Conservation (phyloP, 1,140 invertebrate genomes). For the Ceratosolen solmsi region DNA sequence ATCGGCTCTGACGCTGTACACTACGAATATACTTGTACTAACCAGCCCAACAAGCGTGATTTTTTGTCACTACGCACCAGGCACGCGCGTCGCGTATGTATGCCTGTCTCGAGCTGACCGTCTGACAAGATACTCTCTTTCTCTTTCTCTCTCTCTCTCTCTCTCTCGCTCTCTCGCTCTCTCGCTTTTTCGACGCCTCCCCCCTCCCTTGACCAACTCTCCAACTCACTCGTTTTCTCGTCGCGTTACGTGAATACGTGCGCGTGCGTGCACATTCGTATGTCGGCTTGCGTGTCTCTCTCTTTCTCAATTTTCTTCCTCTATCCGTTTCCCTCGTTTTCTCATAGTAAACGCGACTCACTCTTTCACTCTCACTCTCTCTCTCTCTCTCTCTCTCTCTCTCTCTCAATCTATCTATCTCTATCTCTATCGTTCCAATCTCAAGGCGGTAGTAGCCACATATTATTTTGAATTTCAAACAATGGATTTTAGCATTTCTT, state of each 20-base stretch:
- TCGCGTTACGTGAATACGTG: not conserved
- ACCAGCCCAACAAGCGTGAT: not conserved
- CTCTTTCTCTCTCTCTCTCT: not conserved
- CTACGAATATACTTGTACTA: not conserved
- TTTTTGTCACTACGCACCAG: not conserved
- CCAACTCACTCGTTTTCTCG: too few species aligned
- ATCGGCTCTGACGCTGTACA: slow-evolving; percentile 12
- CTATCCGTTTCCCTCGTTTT: not conserved
- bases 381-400: not conserved
- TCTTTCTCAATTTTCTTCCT: not conserved
- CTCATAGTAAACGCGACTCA: too few species aligned
- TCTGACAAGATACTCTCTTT: not conserved
- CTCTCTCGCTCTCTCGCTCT: not conserved
- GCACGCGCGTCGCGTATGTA: not conserved
- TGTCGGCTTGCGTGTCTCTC: not conserved
- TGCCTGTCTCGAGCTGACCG: not conserved
- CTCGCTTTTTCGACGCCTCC: not conserved
- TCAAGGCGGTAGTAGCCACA: too few species aligned
- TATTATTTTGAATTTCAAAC: not conserved
- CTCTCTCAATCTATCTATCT: slow-evolving; percentile 1
- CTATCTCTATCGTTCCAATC: not conserved
- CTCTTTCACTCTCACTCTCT: slow-evolving; percentile 9
- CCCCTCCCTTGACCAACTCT: too few species aligned
- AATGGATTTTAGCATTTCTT: not conserved
- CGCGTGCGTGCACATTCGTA: not conserved